A percentile compares a stretch with the other conserved stretches of the same genome.
phyloP scores from a whole-genome alignment of 2,888 invertebrate genomes.

The Mythimna vitellina region DNA sequence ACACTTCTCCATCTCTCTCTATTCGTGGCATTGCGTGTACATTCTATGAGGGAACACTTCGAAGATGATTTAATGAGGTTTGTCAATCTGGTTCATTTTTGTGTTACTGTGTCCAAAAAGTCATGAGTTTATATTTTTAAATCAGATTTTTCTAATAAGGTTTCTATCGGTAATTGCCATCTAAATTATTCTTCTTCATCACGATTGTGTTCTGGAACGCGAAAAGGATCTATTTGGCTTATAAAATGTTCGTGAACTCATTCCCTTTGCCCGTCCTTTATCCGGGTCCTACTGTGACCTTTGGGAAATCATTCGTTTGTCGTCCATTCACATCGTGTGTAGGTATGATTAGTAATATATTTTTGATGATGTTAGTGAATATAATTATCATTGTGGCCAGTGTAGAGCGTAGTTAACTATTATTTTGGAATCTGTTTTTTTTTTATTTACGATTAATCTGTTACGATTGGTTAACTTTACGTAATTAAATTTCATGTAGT shows the following conservation, averaged over 20 bases:
- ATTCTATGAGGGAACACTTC: no score
- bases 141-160: background rate
- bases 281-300: slow-evolving; percentile 23
- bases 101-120: background rate
- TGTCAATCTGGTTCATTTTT: no score
- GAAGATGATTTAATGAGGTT: no score
- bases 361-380: slow-evolving; percentile 4
- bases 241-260: background rate
- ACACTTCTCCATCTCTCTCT: no score
- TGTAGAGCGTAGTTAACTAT: no score
- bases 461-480: no score
- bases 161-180: background rate
- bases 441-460: no score
- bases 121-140: background rate
- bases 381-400: background rate
- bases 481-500: no score
- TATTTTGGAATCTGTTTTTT: no score
- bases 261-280: slow-evolving; percentile 14
- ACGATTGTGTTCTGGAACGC: background rate
- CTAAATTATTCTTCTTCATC: background rate
- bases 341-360: background rate
- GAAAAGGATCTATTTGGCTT: slow-evolving; percentile 12
- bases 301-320: slow-evolving; percentile 33
- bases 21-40: no score
- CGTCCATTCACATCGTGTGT: background rate